Conservation (phyloP, 2,113 vertebrate genomes). For the Amia ocellicauda region DNA sequence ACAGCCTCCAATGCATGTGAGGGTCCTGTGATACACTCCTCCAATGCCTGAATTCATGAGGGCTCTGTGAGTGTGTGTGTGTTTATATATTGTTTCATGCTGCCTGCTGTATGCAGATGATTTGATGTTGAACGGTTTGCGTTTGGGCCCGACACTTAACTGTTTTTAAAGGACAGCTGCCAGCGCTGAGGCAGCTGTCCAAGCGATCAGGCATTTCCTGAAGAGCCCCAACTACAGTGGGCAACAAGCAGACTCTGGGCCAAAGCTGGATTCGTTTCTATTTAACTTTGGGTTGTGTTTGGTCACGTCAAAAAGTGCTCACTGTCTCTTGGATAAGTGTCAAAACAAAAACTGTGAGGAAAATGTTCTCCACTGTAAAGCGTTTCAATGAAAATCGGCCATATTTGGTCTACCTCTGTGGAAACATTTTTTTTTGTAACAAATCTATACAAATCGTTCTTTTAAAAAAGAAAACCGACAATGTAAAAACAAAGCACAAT, state of each 20-base stretch:
- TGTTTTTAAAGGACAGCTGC: conserved; percentile 28
- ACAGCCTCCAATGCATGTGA: too few relatives aligned
- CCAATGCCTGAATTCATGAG: too few relatives aligned
- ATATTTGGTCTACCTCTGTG: too few relatives aligned
- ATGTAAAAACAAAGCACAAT: too few relatives aligned
- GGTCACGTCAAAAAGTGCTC: conserved; percentile 48
- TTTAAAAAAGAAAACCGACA: too few relatives aligned
- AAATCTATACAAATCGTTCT: too few relatives aligned
- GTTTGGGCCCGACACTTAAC: conserved; percentile 47
- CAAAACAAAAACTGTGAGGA: conserved; percentile 55
- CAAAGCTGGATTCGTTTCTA: conserved; percentile 46
- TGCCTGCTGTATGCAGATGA: conserved; percentile 15
- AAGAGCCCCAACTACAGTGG: conserved; percentile 42
- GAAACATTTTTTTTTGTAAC: too few relatives aligned
- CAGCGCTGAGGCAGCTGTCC: conserved; percentile 39
- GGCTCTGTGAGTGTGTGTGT: not conserved
- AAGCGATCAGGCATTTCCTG: conserved; percentile 57
- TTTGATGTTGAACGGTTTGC: conserved; percentile 10
- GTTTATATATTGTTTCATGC: conserved; percentile 19
- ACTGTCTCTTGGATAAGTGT: conserved; percentile 53
- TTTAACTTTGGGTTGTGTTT: conserved; percentile 18
- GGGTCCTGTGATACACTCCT: too few relatives aligned
- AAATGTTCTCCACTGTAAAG: conserved; percentile 44
- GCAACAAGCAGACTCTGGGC: conserved; percentile 34
- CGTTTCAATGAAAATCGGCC: too few relatives aligned